These are phyloP conservation scores for Drosophila bocqueti DNA, from an alignment of 1,140 invertebrate genomes.

Conservation along the genomic window DNA sequence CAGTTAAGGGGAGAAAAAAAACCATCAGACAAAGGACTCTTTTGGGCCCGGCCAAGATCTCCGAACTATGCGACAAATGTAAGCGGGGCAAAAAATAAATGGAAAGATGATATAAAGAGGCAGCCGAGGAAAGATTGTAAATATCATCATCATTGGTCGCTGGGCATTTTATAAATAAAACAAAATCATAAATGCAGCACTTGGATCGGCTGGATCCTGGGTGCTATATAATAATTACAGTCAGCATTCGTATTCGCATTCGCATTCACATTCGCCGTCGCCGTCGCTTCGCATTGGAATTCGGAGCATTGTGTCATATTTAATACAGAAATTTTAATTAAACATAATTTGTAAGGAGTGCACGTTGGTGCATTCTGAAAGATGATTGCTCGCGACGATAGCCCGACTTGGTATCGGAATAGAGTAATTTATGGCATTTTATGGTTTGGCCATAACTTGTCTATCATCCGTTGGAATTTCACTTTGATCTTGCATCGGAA, in stretches of 20 bases:
- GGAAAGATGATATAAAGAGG: conserved; percentile 41
- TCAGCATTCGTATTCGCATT: conserved; percentile 25
- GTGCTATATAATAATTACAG: conserved; percentile 78
- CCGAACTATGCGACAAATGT: conserved; percentile 78
- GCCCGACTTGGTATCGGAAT: conserved; percentile 57
- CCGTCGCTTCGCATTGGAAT: conserved; percentile 75
- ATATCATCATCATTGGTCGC: conserved; percentile 70
- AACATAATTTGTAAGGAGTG: conserved; percentile 84
- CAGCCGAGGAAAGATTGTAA: conserved; percentile 65
- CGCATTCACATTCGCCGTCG: conserved; percentile 11
- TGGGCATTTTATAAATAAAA: conserved; percentile 83
- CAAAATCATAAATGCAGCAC: conserved; percentile 80
- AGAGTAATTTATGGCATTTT: conserved; percentile 79
- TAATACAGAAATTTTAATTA: conserved; percentile 85
- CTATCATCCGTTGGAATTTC: conserved; percentile 55
- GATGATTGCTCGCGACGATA: conserved; percentile 53
- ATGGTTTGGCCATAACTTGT: conserved; percentile 60
- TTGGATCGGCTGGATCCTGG: conserved; percentile 34
- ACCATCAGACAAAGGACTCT: conserved; percentile 29
- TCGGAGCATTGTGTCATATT: conserved; percentile 85
- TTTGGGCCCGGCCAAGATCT: conserved; percentile 26
- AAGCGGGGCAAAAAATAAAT: conserved; percentile 44
- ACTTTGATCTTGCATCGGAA: conserved; percentile 47
- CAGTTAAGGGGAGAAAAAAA: background rate
- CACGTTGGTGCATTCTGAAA: conserved; percentile 60